A percentile compares a stretch with the other conserved stretches of the same genome.
phyloP scores from a whole-genome alignment of 2,888 invertebrate genomes.

The Unio pictorum region DNA sequence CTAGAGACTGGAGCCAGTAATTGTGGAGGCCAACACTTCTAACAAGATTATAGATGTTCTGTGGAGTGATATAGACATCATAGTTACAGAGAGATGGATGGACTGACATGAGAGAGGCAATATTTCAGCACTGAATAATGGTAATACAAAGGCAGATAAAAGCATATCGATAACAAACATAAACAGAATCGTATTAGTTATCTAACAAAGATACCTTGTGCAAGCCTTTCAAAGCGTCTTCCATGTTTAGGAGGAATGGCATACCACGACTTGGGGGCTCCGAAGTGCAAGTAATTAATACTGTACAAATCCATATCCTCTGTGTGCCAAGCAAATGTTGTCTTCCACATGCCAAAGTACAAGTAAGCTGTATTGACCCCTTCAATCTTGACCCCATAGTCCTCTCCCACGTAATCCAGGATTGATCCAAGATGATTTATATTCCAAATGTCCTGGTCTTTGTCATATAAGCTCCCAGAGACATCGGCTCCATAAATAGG shows the following conservation, averaged over 20 bases:
- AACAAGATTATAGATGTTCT: too few species aligned
- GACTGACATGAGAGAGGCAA: too few species aligned
- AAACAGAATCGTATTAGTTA: too few species aligned
- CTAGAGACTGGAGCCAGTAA: too few species aligned
- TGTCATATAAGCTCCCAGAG: conserved; percentile 93
- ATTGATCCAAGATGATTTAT: conserved; percentile 94
- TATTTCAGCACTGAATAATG: too few species aligned
- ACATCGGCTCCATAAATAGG: conserved; percentile 99
- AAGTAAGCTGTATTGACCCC: conserved; percentile 98
- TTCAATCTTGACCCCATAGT: conserved; percentile 89
- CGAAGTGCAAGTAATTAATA: conserved; percentile 98
- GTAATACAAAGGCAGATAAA: not conserved
- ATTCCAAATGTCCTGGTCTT: conserved; percentile 87
- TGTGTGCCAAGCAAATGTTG: conserved; percentile 99
- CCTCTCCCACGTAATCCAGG: conserved; percentile 92
- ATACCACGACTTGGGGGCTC: conserved; percentile 94
- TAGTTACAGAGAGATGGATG: too few species aligned
- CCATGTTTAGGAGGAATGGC: conserved; percentile 97
- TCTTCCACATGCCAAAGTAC: conserved; percentile 99
- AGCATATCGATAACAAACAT: not conserved
- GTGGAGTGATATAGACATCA: too few species aligned
- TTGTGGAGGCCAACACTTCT: too few species aligned
- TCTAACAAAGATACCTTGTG: conserved; percentile 71
- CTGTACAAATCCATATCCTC: conserved; percentile 99
- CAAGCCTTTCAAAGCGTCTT: conserved; percentile 91